These are phyloP conservation scores for Cheilosia pagana DNA, from an alignment of 2,888 invertebrate genomes.

Conservation along the genomic window DNA sequence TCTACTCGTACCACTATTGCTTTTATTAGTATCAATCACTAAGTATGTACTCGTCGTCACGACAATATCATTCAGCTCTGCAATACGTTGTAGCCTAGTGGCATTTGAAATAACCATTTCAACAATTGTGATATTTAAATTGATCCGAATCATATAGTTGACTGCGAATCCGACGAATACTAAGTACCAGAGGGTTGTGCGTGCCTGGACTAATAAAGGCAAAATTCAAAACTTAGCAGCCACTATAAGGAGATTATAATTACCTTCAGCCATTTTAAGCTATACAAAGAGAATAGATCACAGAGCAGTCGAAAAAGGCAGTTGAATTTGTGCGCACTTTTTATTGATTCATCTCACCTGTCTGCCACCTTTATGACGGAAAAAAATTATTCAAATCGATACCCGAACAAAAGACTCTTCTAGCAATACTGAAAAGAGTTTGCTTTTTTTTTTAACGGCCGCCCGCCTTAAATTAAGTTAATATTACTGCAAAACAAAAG, in stretches of 20 bases:
- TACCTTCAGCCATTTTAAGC: slow-evolving; percentile 59
- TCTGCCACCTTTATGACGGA: not conserved
- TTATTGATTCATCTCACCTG: slow-evolving; percentile 22
- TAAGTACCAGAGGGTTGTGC: slow-evolving; percentile 86
- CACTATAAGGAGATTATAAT: not conserved
- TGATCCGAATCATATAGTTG: slow-evolving; percentile 88
- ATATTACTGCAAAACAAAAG: too few relatives aligned
- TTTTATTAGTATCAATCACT: slow-evolving; percentile 42
- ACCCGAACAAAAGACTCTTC: too few relatives aligned
- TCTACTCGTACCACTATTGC: slow-evolving; percentile 17
- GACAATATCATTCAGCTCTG: slow-evolving; percentile 23
- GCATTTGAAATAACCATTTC: slow-evolving; percentile 85
- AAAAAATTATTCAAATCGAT: not conserved
- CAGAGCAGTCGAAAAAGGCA: not conserved
- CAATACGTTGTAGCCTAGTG: slow-evolving; percentile 30
- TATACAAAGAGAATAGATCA: slow-evolving; percentile 1
- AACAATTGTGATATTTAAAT: slow-evolving; percentile 88
- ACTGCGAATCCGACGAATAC: slow-evolving; percentile 87
- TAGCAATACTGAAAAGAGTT: too few relatives aligned
- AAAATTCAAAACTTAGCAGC: not conserved
- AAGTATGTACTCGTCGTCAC: slow-evolving; percentile 18
- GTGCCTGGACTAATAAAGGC: slow-evolving; percentile 79
- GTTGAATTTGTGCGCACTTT: not conserved
- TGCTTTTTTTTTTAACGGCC: too few relatives aligned
- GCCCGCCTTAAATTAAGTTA: too few relatives aligned